phyloP scores from a whole-genome alignment of 2,797 vertebrate genomes.

The Onychomys leucogaster region DNA sequence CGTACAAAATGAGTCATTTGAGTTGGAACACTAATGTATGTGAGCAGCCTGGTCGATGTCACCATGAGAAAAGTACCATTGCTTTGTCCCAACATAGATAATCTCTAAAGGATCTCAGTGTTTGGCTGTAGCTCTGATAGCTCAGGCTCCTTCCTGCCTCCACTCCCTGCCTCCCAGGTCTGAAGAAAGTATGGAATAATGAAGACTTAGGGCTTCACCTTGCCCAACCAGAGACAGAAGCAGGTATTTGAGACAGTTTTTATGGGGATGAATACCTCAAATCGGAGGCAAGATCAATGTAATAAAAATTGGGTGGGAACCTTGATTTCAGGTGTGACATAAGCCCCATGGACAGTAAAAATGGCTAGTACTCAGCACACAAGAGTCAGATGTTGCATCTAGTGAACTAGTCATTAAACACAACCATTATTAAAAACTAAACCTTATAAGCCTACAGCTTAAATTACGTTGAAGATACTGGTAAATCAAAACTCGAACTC shows the following conservation, averaged over 20 bases:
- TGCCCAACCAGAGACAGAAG: neutral
- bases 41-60: slow-evolving; percentile 52
- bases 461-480: neutral
- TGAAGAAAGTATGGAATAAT: neutral
- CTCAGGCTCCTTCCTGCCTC: neutral
- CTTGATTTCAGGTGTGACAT: neutral
- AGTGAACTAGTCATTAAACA: neutral
- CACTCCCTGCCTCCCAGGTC: neutral
- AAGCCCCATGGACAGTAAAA: neutral
- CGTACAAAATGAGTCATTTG: slow-evolving; percentile 71
- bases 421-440: neutral
- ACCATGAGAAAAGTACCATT: slow-evolving; percentile 49
- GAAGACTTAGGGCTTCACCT: neutral
- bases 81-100: slow-evolving; percentile 41
- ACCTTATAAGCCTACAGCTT: neutral
- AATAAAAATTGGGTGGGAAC: neutral
- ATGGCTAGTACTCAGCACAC: neutral
- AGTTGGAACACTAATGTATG: slow-evolving; percentile 66
- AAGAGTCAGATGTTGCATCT: neutral
- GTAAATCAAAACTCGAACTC: neutral
- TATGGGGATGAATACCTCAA: neutral
- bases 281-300: neutral
- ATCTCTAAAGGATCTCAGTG: neutral
- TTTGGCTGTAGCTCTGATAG: neutral
- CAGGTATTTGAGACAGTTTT: neutral